Evolutionary conservation across 1,140 invertebrate species (phyloP).

Genomic region (Drosophila parvula): DNA sequence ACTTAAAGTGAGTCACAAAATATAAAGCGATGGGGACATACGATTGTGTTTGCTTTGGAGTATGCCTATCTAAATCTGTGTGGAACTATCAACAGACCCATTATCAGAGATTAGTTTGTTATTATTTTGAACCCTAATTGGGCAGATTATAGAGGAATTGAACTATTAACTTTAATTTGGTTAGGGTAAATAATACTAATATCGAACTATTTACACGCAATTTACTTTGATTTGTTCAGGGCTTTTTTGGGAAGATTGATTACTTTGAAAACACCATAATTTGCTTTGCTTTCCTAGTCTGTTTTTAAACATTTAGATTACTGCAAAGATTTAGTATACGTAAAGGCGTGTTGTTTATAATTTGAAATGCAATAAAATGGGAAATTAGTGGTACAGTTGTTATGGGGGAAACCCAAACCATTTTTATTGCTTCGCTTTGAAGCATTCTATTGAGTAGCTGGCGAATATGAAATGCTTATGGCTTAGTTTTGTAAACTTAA

Average conservation of each 20-base stretch:
- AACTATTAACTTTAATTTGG: constrained; percentile 2
- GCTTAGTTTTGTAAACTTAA: not conserved
- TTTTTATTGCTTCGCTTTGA: constrained; percentile 2
- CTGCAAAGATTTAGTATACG: not conserved
- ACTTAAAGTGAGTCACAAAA: not conserved
- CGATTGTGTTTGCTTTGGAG: not conserved
- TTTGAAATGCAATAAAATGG: constrained; percentile 7
- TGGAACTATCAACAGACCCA: not conserved
- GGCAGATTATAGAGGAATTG: not conserved
- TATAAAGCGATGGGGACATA: too few species aligned
- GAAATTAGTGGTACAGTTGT: constrained; percentile 7
- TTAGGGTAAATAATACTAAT: not conserved
- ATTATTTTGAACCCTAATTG: constrained; percentile 16
- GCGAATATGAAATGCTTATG: constrained; percentile 59
- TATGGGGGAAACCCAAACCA: constrained; percentile 13
- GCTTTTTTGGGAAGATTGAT: constrained; percentile 7
- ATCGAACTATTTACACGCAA: constrained; percentile 2
- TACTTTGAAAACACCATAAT: constrained; percentile 6
- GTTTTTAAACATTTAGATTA: constrained; percentile 7
- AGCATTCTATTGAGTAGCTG: constrained; percentile 4
- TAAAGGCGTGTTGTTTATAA: constrained; percentile 4
- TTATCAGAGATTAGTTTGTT: constrained; percentile 30
- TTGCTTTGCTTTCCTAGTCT: not conserved
- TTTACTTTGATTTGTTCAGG: not conserved
- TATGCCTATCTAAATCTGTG: constrained; percentile 3